Evolutionary conservation across 2,888 invertebrate species (phyloP).

Genomic region (Poecilus cupreus): DNA sequence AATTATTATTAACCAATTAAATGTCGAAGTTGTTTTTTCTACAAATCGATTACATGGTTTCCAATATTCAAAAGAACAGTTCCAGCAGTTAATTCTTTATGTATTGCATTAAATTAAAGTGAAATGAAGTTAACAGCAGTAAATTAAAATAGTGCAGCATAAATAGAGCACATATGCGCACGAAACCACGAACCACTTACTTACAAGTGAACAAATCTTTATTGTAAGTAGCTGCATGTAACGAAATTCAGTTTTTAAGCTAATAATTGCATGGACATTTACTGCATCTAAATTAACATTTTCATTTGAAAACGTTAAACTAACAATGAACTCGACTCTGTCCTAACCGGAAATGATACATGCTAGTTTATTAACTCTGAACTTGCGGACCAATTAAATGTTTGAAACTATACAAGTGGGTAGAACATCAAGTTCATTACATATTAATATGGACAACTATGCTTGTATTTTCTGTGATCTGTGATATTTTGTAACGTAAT

Average conservation of each 20-base stretch:
- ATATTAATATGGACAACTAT: no score
- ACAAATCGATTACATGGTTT: no score
- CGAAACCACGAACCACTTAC: not conserved
- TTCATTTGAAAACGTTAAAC: not conserved
- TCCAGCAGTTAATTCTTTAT: not conserved
- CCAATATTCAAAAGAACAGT: no score
- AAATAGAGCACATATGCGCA: conserved; percentile 17
- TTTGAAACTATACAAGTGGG: not conserved
- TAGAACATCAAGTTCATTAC: no score
- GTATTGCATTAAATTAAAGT: not conserved
- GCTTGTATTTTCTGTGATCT: no score
- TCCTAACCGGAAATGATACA: conserved; percentile 5
- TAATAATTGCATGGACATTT: no score
- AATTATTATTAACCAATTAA: no score
- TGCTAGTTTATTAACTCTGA: conserved; percentile 21
- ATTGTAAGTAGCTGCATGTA: not conserved
- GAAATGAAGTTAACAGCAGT: conserved; percentile 6
- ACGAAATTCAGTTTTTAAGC: not conserved
- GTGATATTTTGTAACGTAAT: no score
- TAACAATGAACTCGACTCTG: not conserved
- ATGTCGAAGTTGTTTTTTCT: no score
- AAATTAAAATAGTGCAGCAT: conserved; percentile 12
- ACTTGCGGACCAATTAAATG: conserved; percentile 12
- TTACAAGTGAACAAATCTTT: not conserved
- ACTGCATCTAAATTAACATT: no score